Evolutionary conservation across 2,113 vertebrate species (phyloP).

Genomic region (Piprites chloris): DNA sequence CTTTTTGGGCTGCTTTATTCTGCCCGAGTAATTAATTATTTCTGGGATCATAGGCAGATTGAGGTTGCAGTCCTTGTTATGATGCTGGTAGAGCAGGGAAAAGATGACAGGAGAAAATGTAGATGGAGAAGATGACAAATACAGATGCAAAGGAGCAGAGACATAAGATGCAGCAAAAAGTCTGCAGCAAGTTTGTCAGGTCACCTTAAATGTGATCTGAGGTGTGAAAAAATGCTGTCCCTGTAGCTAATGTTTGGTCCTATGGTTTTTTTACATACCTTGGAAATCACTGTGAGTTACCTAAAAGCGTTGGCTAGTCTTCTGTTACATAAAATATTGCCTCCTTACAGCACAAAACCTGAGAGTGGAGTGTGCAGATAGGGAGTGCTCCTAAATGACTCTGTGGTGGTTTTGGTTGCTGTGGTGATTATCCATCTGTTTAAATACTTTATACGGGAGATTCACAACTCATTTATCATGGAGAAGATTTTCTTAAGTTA

Average conservation of each 20-base stretch:
- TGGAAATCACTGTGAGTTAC: background rate
- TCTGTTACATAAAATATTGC: background rate
- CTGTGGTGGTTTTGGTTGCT: constrained; percentile 43
- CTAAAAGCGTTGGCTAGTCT: background rate
- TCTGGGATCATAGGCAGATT: background rate
- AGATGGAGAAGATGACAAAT: background rate
- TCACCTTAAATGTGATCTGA: background rate
- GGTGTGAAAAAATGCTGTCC: background rate
- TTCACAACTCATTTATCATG: background rate
- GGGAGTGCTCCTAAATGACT: background rate
- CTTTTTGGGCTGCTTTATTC: background rate
- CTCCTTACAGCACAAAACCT: background rate
- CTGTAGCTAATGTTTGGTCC: background rate
- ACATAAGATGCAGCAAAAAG: background rate
- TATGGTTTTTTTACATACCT: background rate
- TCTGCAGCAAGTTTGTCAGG: background rate
- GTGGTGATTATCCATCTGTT: constrained; percentile 56
- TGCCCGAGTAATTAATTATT: background rate
- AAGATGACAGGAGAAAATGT: background rate
- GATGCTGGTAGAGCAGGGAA: background rate
- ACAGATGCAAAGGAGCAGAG: background rate
- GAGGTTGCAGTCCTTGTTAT: background rate
- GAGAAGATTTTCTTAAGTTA: background rate
- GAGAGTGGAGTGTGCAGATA: background rate
- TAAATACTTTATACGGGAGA: constrained; percentile 14